Percentiles rank a stretch among this genome's conserved stretches.
These are phyloP conservation scores for Oncopodura yosiiana DNA, from an alignment of 1,140 invertebrate species.

Conservation along the genomic window DNA sequence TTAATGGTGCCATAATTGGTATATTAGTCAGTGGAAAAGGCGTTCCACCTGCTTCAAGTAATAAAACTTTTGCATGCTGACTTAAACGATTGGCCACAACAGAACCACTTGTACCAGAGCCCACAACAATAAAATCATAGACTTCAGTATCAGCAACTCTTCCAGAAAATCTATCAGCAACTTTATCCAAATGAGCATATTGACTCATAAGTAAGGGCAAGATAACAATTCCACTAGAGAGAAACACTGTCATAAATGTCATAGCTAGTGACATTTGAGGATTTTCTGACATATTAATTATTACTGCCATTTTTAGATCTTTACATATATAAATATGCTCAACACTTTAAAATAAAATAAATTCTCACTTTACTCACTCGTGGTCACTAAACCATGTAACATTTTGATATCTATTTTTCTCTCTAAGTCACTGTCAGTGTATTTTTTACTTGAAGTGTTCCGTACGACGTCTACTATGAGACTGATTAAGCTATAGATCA, in stretches of 20 bases:
- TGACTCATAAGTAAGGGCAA: slow-evolving; percentile 12
- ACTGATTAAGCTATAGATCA: too few species aligned
- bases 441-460: too few species aligned
- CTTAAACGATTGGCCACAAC: slow-evolving; percentile 33
- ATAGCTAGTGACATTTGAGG: too few species aligned
- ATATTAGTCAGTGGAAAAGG: slow-evolving; percentile 25
- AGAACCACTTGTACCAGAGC: slow-evolving; percentile 32
- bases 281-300: too few species aligned
- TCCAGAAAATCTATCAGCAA: slow-evolving; percentile 7
- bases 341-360: too few species aligned
- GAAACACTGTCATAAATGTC: slow-evolving; percentile 7
- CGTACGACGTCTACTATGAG: too few species aligned
- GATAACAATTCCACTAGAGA: slow-evolving; percentile 8
- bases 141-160: neutral
- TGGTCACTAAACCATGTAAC: too few species aligned
- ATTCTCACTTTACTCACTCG: too few species aligned
- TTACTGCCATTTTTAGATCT: too few species aligned
- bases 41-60: slow-evolving; percentile 32
- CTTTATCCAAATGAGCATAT: slow-evolving; percentile 12
- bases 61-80: slow-evolving; percentile 21
- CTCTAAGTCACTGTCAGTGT: too few species aligned
- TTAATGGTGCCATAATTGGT: slow-evolving; percentile 16
- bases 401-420: too few species aligned
- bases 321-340: too few species aligned
- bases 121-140: slow-evolving; percentile 13